Evolutionary conservation across 2,888 invertebrate genomes (phyloP), one percentile per base, ranked within the genome.

Genomic region (Crioceris asparagi): DNA sequence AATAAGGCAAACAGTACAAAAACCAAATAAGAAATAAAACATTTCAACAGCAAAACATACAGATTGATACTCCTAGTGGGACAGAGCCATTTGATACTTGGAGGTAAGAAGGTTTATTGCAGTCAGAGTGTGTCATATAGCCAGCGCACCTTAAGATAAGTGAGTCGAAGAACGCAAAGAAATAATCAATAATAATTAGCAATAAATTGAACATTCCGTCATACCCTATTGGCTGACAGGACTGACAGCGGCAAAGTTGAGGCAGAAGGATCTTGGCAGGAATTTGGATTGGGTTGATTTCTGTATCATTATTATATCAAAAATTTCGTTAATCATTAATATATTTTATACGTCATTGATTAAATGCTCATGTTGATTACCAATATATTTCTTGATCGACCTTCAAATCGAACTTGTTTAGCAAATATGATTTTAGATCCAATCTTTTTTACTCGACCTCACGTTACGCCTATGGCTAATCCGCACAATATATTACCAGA

Each of bases 51-150:
- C 63, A 64, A 63, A 64, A 62, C 63, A 64, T 64, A 65, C 61
- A 64, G 60, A 65, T 63, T 62, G 61, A 64, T 63, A 63, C 59
- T 64, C 62, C 63, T 64, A 64, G 60, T 60, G 65, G 66, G 66
- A 66, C 65, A 65, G 67, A 67, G 66, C 66, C 66, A 65, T 66
- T 67, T 69, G 68, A 69, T 69, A 69, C 69, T 69, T 69, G 69
- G 69, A 69, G 68, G 68, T 66, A 64, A 66, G 65, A 65, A 66
- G 64, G 61, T 62, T 59, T 56, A 59, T 60, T 54, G 58, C 57
- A 57, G 54, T 55, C 57, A 60, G 56, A 60, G 54, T 57, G 54
- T 51, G 48, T 59, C 57, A 55, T 52, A 57, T 56, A 53, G 52
- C 55, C 56, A 59, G 54, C 53, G 52, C 51, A 53, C 51, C 50